Base-by-base conservation (phyloP, 2,888 invertebrate species). In the Parnassius orleans region DNA sequence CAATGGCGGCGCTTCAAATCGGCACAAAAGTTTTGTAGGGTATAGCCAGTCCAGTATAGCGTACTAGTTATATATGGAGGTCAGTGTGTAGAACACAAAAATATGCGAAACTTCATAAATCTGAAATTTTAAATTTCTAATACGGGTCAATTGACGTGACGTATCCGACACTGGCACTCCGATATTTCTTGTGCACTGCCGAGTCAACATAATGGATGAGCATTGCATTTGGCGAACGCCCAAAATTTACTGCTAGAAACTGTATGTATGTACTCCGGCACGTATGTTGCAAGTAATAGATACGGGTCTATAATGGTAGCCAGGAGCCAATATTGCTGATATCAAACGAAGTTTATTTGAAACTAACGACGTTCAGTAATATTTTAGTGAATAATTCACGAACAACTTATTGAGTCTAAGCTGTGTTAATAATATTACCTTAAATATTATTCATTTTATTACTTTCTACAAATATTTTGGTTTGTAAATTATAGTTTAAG, bases 181-280 rank as follows among this genome's bases (percentile, higher is more conserved):
- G 60, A 60, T 56, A 43, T 57, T 62, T 66, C 67, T 73, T 68
- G 69, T 68, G 64, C 72, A 72, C 70, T 73, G 72, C 72, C 73
- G 75, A 78, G 78, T 78, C 75, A 75, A 75, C 77, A 75, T 70
- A 85, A 91, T 89, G 88, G 87, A 90, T 89, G 90, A 88, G 87
- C 87, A 89, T 87, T 88, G 89, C 90, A 90, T 90, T 90, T 90
- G 90, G 90, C 90, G 75, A 80, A 80, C 87, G 78, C 84, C 90
- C 90, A 91, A 62, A 91, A 90, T 90, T 90, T 90, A 90, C 89
- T 90, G 84, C 81, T 77, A 84, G 86, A 86, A 83, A 84, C 80
- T 79, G 80, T 82, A 78, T 79, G 80, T 81, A 78, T 72, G 70
- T 65, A 66, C 56, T 19, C 41, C 53, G 11, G 56, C 56, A 56